Evolutionary conservation across 1,140 invertebrate genomes (phyloP).

Genomic region (Ditylenchus dipsaci): DNA sequence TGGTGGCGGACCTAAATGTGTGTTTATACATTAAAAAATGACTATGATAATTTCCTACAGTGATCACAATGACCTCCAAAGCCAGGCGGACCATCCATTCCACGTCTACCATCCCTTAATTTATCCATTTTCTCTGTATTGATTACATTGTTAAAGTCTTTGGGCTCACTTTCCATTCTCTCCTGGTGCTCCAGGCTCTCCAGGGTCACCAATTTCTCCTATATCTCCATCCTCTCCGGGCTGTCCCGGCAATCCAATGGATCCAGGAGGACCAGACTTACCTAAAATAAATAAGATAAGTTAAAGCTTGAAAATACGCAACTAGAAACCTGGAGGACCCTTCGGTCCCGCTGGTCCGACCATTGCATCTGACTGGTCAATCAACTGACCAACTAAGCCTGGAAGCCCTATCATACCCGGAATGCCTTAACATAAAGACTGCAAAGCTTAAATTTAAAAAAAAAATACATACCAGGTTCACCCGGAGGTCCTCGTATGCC

Average conservation of each 20-base stretch:
- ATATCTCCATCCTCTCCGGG: background rate
- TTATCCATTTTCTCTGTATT: background rate
- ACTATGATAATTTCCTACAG: background rate
- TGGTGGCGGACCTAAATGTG: background rate
- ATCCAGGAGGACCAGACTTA: background rate
- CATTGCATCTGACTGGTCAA: background rate
- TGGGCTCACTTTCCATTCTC: background rate
- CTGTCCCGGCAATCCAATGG: background rate
- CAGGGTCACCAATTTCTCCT: background rate
- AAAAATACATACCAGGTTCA: background rate
- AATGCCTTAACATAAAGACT: background rate
- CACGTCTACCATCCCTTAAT: background rate
- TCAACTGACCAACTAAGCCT: background rate
- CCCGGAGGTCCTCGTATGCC: background rate
- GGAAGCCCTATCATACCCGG: background rate
- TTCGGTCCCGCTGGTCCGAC: background rate
- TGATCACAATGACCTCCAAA: background rate
- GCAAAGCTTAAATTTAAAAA: background rate
- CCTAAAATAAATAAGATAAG: background rate
- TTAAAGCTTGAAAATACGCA: background rate
- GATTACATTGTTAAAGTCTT: background rate
- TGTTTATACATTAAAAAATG: background rate
- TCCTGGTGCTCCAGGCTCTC: background rate
- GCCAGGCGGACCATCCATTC: background rate
- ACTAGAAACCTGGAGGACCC: background rate